Conservation (phyloP, 1,140 invertebrate genomes). For the Venturia canescens region DNA sequence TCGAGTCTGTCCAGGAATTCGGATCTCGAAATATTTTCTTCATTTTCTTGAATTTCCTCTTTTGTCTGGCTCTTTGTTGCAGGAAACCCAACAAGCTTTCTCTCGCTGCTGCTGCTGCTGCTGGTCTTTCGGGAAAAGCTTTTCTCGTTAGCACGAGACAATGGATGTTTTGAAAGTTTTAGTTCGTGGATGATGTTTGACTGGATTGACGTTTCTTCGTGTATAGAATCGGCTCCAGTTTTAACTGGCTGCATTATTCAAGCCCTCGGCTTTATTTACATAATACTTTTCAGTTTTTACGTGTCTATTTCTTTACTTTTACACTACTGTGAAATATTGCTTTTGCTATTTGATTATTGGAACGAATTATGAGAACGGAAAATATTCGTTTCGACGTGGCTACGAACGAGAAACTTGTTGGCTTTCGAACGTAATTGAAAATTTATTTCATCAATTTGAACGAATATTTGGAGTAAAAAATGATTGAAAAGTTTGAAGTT, state of each 20-base stretch:
- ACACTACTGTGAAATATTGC: no score
- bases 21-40: neutral
- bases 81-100: neutral
- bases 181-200: neutral
- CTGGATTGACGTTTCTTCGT: constrained; percentile 8
- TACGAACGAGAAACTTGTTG: no score
- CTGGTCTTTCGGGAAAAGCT: constrained; percentile 29
- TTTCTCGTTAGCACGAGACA: neutral
- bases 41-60: constrained; percentile 1
- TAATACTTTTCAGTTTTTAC: no score
- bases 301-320: no score
- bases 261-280: no score
- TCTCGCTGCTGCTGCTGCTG: neutral
- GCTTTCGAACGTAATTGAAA: no score
- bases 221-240: neutral
- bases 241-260: neutral
- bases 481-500: no score
- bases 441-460: no score
- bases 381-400: no score
- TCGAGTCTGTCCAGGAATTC: neutral
- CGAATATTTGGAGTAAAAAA: no score
- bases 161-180: neutral
- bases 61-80: constrained; percentile 28
- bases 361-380: no score
- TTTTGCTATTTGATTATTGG: no score